Base-by-base conservation (phyloP, 2,888 invertebrate genomes). In the Malthinus flaveolus region DNA sequence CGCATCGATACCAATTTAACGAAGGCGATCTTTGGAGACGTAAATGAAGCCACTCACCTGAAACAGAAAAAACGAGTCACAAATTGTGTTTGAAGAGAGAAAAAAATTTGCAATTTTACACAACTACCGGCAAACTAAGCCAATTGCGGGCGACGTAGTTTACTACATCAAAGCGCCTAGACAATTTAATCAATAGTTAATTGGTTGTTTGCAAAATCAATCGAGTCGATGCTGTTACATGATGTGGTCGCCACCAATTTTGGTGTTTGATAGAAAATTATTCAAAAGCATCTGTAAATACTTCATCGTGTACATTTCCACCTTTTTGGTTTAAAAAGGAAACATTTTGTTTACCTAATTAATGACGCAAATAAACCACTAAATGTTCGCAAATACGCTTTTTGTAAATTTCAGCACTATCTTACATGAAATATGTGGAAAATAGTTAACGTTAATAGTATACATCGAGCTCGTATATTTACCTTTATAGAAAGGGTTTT, bases 161-260 rank as follows among this genome's bases (percentile, higher is more conserved):
- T 42, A 42, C 39, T 42, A 42, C 39, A 42, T 42, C 39, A 42
- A 42, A 42, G 23, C 11, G 36, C 35, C 31, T 23, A 35, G 47
- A 32, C 47, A 47, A 33, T 32, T 36, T 49, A 49, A 36, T 36
- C 35, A 49, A 49, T 49, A 49, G 23, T 36, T 49, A 49, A 49
- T 49, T 49, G 49, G 23, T 49, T 35, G 39, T 42, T 42, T 42
- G 39, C 39, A 42, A 42, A 42, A 42, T 42, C 39, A 42, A 42
- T 42, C 12, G 15, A 42, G 39, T 42, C 39, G n/a, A 42, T 42
- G 39, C 23, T 42, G 39, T 42, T 42, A 42, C 39, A 23, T 42
- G 39, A 23, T 42, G 39, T 42, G 39, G 39, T 42, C 23, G 15
- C 23, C 39, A 42, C 15, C 39, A 42, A 42, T 42, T 42, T 42